Evolutionary conservation across 2,797 vertebrate species (phyloP).

Genomic region (Trachops cirrhosus): DNA sequence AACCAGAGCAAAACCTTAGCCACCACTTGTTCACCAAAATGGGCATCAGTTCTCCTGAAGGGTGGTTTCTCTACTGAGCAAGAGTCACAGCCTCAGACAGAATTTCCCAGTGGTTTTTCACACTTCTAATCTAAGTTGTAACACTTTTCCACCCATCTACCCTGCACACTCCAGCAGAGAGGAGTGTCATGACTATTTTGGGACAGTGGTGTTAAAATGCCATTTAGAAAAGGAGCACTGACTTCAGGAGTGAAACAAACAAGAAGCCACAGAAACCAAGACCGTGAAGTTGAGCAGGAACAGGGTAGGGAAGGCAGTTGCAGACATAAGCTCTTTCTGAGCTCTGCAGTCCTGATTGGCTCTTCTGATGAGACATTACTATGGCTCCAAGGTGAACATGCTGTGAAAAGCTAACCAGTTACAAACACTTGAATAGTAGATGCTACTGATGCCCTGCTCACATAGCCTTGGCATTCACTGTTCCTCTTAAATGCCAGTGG

Average conservation of each 20-base stretch:
- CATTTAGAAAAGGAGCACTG: background rate
- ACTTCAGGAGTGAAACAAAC: background rate
- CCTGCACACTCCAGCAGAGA: background rate
- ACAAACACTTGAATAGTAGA: background rate
- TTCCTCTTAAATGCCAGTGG: background rate
- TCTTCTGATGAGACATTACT: background rate
- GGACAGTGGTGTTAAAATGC: conserved; percentile 21
- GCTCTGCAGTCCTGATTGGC: background rate
- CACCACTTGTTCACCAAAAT: background rate
- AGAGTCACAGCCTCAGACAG: background rate
- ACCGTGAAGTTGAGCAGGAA: background rate
- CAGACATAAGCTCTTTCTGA: background rate
- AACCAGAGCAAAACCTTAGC: background rate
- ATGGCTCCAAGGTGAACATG: background rate
- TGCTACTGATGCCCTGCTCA: background rate
- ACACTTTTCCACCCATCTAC: background rate
- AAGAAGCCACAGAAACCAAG: background rate
- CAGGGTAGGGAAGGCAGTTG: background rate
- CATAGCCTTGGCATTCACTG: background rate
- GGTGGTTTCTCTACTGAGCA: background rate
- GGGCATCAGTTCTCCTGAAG: background rate
- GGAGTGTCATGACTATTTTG: background rate
- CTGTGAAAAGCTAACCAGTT: background rate
- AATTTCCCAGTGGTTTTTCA: background rate
- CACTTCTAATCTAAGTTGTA: background rate